Conservation (phyloP, 2,888 invertebrate genomes). For the Uropetala carovei region DNA sequence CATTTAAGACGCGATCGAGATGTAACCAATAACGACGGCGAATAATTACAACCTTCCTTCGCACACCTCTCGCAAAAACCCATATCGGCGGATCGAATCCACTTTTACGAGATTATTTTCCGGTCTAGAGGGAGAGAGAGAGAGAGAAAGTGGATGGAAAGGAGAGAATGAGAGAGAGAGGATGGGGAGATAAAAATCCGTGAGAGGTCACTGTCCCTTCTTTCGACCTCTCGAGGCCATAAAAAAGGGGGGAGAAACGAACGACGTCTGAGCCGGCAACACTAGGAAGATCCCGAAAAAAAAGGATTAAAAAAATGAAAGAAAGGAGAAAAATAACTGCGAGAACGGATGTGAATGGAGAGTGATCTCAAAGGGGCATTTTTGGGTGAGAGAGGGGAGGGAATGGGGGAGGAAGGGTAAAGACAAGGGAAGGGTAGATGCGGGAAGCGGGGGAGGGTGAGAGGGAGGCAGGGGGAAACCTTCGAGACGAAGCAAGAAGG, state of each 20-base stretch:
- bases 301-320: not conserved
- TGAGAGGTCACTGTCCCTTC: not conserved
- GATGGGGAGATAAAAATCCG: not conserved
- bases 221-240: not conserved
- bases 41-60: no score
- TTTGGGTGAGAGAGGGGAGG: slow-evolving; percentile 1
- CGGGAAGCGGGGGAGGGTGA: not conserved
- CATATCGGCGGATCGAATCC: no score
- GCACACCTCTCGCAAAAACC: not conserved
- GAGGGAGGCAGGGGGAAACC: no score
- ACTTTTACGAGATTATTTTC: no score
- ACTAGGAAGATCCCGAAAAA: not conserved
- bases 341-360: not conserved
- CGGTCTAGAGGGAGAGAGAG: not conserved
- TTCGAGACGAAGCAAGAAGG: no score
- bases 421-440: not conserved
- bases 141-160: not conserved
- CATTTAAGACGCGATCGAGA: no score
- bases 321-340: not conserved
- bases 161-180: not conserved
- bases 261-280: not conserved
- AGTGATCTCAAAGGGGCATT: not conserved
- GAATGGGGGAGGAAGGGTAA: not conserved
- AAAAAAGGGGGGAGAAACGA: not conserved
- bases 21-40: no score